phyloP scores from a whole-genome alignment of 2,888 invertebrate genomes.

The Digitonthophagus gazella region DNA sequence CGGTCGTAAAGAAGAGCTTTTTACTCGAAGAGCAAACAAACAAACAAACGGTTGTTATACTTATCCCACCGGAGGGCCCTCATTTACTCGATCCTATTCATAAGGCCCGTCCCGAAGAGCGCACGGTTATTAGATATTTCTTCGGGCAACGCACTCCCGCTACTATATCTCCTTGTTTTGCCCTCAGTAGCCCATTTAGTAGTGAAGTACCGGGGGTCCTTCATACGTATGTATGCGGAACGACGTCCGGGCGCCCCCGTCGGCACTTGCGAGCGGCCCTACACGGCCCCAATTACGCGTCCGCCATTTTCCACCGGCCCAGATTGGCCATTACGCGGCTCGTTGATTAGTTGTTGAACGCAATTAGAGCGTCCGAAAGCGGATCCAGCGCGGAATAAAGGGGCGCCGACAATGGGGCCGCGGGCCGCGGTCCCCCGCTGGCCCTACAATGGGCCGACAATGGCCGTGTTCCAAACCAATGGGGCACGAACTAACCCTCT shows the following conservation, averaged over 20 bases:
- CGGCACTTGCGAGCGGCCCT: background rate
- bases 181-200: background rate
- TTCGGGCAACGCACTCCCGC: background rate
- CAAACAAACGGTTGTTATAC: background rate
- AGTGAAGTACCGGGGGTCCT: background rate
- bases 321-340: constrained; percentile 39
- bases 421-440: constrained; percentile 22
- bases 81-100: background rate
- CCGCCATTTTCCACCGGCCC: constrained; percentile 39
- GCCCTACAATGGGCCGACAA: constrained; percentile 46
- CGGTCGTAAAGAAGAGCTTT: background rate
- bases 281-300: constrained; percentile 34
- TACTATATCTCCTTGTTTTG: background rate
- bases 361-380: constrained; percentile 38
- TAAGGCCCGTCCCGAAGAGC: background rate
- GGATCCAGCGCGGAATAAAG: constrained; percentile 45
- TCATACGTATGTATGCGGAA: background rate
- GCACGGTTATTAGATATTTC: background rate
- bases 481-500: constrained; percentile 46
- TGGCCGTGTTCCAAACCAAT: constrained; percentile 47
- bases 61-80: background rate
- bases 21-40: background rate
- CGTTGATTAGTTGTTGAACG: constrained; percentile 48
- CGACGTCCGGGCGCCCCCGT: background rate
- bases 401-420: constrained; percentile 34